Base-by-base conservation (phyloP, 2,797 vertebrate genomes). In the Eidolon dupreanum region DNA sequence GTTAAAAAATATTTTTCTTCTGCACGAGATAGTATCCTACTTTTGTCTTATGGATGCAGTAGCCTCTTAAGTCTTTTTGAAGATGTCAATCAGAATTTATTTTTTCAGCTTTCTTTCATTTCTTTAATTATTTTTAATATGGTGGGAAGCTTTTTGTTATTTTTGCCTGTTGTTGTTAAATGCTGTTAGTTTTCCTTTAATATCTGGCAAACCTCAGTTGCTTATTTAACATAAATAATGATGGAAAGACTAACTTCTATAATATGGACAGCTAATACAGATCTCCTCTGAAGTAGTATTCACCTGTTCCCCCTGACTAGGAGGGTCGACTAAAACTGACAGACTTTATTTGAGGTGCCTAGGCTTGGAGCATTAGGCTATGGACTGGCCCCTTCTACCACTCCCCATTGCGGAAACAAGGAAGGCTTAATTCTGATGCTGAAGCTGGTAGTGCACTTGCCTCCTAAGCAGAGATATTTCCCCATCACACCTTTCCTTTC, bases 161-260 rank as follows among this genome's bases (percentile, higher is more conserved):
- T 94, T 53, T 84, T 78, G 12, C 22, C 33, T 77, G 20, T 59
- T 90, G 17, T 86, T 41, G 55, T 86, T 77, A 92, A 94, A 59
- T 46, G 28, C 55, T 93, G 20, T 92, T 87, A 46, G 24, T 96
- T 93, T 90, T 93, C 31, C 63, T 93, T 88, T 65, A 88, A 36
- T 41, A 84, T 88, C 61, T 92, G 33, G n/a, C 15, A 84, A 87
- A 46, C 16, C 10, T 79, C 49, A n/a, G 13, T 73, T 82, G 13
- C 74, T 88, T 70, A 61, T 96, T 73, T 93, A 78, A 74, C 28
- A 55, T 90, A 85, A 94, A 24, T 81, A 77, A 57, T 87, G 51
- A 84, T n/a, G 36, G 82, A 68, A 91, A 79, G 63, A 55, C 10
- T 61, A 83, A 75, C 22, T 73, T 73, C 19, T 26, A 36, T 88